Evolutionary conservation across 1,140 invertebrate species (phyloP), one percentile per base, ranked within the genome.

Genomic region (Diabrotica virgifera): DNA sequence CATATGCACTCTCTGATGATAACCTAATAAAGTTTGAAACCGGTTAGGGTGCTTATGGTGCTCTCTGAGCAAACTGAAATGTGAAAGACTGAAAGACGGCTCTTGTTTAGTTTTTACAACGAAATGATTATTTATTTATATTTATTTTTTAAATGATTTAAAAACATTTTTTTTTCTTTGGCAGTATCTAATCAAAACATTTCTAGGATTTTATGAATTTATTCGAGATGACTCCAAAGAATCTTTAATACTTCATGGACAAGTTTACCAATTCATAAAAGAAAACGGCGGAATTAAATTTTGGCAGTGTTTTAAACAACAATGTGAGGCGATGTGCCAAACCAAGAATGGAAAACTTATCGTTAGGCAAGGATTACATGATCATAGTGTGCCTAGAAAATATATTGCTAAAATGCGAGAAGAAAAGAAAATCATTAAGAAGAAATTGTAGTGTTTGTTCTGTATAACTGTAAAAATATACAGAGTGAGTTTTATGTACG

Each of bases 121-220:
- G n/a, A n/a, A n/a, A n/a, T n/a, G n/a, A n/a, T n/a, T n/a, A n/a
- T n/a, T n/a, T n/a, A n/a, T n/a, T n/a, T n/a, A n/a, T n/a, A n/a
- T n/a, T n/a, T n/a, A n/a, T n/a, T 24, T 24, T 24, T 24, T 24
- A 24, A 24, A 24, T 24, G 1, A 24, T 2, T 4, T 24, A 4
- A 24, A 24, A 24, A 24, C 24, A 24, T 24, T 24, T 24, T 2
- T 24, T 24, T 24, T 24, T 24, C 24, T 2, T 24, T 24, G 1
- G 24, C 24, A 24, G 24, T 24, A 24, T 24, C 24, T 24, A 24
- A 24, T 24, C 1, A 24, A 24, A 24, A 24, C 4, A 24, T 24
- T 69, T 71, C 59, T 63, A 74, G 72, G 66, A 5, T 64, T 67
- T 56, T 67, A 59, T 14, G 58, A 68, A 13, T 74, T 74, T 56